A percentile compares a stretch with the other conserved stretches of the same genome.
These are phyloP conservation scores for Chloromyia formosa DNA, from an alignment of 2,888 invertebrate genomes.

Conservation along the genomic window DNA sequence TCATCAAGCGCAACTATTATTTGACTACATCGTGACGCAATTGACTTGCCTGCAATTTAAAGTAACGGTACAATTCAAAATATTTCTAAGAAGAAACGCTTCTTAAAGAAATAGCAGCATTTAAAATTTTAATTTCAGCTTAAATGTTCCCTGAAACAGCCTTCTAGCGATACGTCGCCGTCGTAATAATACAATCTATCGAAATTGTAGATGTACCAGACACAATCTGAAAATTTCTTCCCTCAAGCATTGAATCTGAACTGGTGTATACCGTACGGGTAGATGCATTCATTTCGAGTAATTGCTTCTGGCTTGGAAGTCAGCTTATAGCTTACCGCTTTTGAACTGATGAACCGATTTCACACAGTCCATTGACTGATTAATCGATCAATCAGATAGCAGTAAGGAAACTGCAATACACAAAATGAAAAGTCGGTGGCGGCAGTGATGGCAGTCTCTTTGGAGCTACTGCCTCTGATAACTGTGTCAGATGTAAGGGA, in stretches of 20 bases:
- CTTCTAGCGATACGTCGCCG: neutral
- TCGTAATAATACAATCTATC: slow-evolving; percentile 11
- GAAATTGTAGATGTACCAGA: slow-evolving; percentile 18
- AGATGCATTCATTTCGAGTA: neutral
- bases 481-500: neutral
- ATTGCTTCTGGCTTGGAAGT: slow-evolving; percentile 23
- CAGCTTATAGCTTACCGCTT: neutral
- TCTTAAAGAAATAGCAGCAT: neutral
- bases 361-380: slow-evolving; percentile 33
- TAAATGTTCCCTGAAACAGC: slow-evolving; percentile 27
- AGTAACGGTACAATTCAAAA: neutral
- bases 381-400: slow-evolving; percentile 30
- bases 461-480: neutral
- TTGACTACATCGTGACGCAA: neutral
- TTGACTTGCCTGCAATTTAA: neutral
- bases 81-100: neutral
- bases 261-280: neutral
- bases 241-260: slow-evolving; percentile 15
- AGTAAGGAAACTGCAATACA: neutral
- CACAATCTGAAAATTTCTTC: slow-evolving; percentile 14
- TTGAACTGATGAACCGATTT: slow-evolving; percentile 32
- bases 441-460: neutral
- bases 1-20: too few species aligned
- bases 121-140: slow-evolving; percentile 11
- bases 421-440: neutral